Percentiles rank a stretch among this genome's conserved stretches.
Evolutionary conservation across 2,797 vertebrate genomes (phyloP).

Genomic region (Anguilla pacifica): DNA sequence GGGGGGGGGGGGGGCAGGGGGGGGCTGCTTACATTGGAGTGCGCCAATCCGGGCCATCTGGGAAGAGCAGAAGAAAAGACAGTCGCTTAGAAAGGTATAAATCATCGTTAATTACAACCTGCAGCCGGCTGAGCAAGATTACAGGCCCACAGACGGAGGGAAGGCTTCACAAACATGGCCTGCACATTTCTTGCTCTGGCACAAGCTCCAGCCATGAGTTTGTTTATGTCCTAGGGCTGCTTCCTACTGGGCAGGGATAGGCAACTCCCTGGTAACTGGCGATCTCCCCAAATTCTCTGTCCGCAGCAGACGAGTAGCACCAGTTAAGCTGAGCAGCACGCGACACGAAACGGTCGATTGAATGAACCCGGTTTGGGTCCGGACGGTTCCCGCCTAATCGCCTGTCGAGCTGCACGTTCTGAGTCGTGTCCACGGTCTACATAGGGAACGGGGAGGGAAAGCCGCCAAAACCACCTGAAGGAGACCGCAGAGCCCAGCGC

Average conservation of each 20-base stretch:
- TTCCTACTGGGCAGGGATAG: neutral
- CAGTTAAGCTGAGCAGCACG: neutral
- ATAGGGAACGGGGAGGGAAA: neutral
- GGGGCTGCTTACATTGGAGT: constrained; percentile 45
- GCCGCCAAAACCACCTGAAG: neutral
- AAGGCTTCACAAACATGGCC: neutral
- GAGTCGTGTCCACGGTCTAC: neutral
- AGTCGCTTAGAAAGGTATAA: constrained; percentile 6
- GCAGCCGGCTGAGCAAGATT: constrained; percentile 16
- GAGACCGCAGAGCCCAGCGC: neutral
- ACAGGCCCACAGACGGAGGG: neutral
- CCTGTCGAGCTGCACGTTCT: neutral
- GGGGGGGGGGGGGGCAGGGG: too few relatives aligned
- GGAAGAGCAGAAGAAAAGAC: constrained; percentile 19
- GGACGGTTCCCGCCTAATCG: neutral
- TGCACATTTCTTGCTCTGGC: neutral
- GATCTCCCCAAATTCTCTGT: neutral
- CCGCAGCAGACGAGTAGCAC: neutral
- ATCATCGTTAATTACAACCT: constrained; percentile 19
- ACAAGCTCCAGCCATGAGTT: neutral
- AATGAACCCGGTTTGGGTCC: neutral
- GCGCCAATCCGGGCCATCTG: constrained; percentile 54
- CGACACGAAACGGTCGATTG: neutral
- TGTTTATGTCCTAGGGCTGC: neutral
- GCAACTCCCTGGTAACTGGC: neutral